phyloP scores from a whole-genome alignment of 1,140 invertebrate genomes.

The Popillia japonica region DNA sequence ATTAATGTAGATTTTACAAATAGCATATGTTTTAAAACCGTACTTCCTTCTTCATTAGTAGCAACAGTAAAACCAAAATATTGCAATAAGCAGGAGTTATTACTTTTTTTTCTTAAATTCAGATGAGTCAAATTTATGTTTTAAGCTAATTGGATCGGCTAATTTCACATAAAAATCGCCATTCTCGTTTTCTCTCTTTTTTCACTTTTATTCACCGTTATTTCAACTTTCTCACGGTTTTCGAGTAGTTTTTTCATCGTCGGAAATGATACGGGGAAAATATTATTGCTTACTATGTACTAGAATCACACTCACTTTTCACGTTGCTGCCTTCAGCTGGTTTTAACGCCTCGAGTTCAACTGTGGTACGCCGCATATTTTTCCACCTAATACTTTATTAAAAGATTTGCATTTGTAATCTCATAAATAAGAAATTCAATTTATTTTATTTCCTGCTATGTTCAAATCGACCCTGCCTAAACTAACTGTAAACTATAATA shows the following conservation, averaged over 20 bases:
- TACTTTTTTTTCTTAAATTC: neutral
- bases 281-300: neutral
- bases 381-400: neutral
- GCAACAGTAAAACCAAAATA: no score
- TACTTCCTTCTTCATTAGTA: no score
- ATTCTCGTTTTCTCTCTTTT: neutral
- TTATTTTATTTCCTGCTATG: neutral
- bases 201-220: neutral
- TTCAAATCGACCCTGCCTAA: neutral
- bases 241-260: neutral
- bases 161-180: neutral
- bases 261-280: neutral
- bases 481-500: conserved; percentile 2
- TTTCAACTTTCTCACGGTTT: neutral
- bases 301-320: conserved; percentile 5
- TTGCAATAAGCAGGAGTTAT: no score
- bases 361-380: neutral
- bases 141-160: conserved; percentile 10
- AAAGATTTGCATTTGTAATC: neutral
- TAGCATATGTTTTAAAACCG: no score
- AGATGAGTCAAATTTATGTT: neutral
- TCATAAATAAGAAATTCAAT: neutral
- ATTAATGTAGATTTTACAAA: no score
- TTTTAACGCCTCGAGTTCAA: neutral
- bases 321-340: neutral